Evolutionary conservation across 2,113 vertebrate genomes (phyloP).

Genomic region (Eidolon helvum): DNA sequence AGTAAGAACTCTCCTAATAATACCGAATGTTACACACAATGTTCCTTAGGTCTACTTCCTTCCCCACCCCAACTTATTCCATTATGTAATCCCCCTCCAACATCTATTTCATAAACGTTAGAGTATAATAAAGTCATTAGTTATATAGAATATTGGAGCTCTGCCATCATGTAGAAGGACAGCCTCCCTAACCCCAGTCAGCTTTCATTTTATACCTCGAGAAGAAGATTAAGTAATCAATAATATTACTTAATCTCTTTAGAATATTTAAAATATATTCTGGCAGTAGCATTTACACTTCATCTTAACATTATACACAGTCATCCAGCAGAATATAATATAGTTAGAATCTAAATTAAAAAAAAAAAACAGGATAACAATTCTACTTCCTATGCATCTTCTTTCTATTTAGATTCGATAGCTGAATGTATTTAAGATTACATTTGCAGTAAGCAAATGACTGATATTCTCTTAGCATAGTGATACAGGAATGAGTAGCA

Average conservation of each 20-base stretch:
- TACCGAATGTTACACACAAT: not conserved
- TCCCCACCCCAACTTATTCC: not conserved
- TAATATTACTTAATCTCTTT: not conserved
- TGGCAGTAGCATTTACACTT: not conserved
- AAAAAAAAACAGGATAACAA: not conserved
- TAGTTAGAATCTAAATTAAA: conserved; percentile 16
- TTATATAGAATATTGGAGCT: not conserved
- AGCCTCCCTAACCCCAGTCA: not conserved
- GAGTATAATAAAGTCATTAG: not conserved
- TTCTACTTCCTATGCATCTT: not conserved
- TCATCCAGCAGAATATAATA: not conserved
- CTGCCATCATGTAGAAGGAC: not conserved
- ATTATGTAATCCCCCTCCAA: not conserved
- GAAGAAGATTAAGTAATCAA: not conserved
- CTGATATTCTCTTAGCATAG: not conserved
- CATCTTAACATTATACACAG: not conserved
- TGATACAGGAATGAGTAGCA: not conserved
- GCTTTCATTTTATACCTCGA: not conserved
- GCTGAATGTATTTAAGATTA: conserved; percentile 41
- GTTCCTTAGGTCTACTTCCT: not conserved
- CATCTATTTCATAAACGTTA: not conserved
- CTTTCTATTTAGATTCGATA: conserved; percentile 30
- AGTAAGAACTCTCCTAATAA: not conserved
- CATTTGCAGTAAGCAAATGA: not conserved
- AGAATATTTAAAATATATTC: not conserved